Conservation (phyloP, 2,888 invertebrate species). For the Cosmorhoe ocellata region DNA sequence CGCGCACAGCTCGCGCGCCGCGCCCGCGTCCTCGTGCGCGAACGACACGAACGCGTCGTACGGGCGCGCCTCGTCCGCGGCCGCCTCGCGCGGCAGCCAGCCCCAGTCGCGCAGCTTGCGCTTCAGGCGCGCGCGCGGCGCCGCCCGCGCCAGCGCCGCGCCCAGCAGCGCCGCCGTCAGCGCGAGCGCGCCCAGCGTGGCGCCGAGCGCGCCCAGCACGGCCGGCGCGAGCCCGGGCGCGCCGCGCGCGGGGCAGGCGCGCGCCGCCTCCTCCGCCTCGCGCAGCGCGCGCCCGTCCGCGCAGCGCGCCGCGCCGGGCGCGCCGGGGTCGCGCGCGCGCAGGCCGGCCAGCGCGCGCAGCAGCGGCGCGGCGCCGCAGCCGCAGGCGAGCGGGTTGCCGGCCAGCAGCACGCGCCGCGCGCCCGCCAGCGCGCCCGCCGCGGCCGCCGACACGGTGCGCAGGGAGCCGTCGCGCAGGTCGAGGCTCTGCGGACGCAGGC, state of each 20-base stretch:
- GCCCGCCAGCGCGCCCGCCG: slow-evolving; percentile 3
- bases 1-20: slow-evolving; percentile 84
- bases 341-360: slow-evolving; percentile 2
- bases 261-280: slow-evolving; percentile 3
- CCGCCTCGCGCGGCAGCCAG: slow-evolving; percentile 25
- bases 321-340: background rate
- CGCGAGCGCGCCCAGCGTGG: slow-evolving; percentile 25
- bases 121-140: slow-evolving; percentile 33
- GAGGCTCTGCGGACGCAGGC: slow-evolving; percentile 15
- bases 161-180: slow-evolving; percentile 25
- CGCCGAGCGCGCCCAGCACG: slow-evolving; percentile 21
- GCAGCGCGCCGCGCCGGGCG: background rate
- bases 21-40: slow-evolving; percentile 89
- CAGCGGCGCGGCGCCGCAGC: slow-evolving; percentile 9
- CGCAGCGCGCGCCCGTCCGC: slow-evolving; percentile 8
- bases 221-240: slow-evolving; percentile 10
- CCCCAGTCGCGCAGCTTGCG: slow-evolving; percentile 32
- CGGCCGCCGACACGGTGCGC: background rate
- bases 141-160: slow-evolving; percentile 24
- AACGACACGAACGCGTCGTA: slow-evolving; percentile 93
- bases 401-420: slow-evolving; percentile 8
- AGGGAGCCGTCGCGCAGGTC: slow-evolving; percentile 29
- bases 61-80: slow-evolving; percentile 32
- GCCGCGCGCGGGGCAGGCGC: slow-evolving; percentile 24
- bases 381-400: slow-evolving; percentile 26